Percentiles rank a stretch among this genome's conserved stretches.
phyloP scores from a whole-genome alignment of 2,888 invertebrate species.

The Frankliniella intonsa region DNA sequence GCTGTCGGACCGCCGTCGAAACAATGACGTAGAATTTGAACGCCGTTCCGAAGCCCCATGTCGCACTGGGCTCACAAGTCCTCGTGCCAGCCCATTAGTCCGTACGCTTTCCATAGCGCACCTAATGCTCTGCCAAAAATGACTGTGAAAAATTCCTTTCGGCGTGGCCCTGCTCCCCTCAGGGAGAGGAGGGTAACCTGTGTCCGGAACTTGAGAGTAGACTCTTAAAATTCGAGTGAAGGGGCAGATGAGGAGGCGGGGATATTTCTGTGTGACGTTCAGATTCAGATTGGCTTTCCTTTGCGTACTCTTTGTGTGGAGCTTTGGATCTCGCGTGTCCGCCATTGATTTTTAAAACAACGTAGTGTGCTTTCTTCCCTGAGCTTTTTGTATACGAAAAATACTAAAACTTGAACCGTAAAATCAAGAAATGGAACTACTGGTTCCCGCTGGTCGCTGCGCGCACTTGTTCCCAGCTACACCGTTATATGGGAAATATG shows the following conservation, averaged over 20 bases:
- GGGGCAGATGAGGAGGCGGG: neutral
- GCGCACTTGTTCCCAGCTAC: too few species aligned
- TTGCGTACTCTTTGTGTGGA: constrained; percentile 20
- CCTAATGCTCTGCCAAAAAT: too few species aligned
- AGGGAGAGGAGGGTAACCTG: too few species aligned
- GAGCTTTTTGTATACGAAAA: neutral
- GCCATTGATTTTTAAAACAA: neutral
- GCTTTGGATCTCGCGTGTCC: neutral
- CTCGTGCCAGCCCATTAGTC: neutral
- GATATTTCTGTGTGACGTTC: neutral
- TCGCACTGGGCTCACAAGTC: neutral
- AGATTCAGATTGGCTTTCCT: neutral
- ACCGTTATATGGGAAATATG: too few species aligned
- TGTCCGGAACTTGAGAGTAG: neutral
- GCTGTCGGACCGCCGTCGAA: too few species aligned
- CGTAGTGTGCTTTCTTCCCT: neutral
- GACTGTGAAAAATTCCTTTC: too few species aligned
- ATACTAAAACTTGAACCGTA: neutral
- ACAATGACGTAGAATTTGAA: too few species aligned
- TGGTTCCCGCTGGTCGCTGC: too few species aligned
- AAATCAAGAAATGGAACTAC: neutral
- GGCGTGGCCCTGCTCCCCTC: too few species aligned
- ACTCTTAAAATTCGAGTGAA: neutral
- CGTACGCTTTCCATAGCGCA: neutral
- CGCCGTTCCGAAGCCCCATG: too few species aligned